Percentiles rank a stretch among this genome's conserved stretches.
These are phyloP conservation scores for Hippocampus guttulatus DNA, from an alignment of 2,113 vertebrate genomes.

Conservation along the genomic window DNA sequence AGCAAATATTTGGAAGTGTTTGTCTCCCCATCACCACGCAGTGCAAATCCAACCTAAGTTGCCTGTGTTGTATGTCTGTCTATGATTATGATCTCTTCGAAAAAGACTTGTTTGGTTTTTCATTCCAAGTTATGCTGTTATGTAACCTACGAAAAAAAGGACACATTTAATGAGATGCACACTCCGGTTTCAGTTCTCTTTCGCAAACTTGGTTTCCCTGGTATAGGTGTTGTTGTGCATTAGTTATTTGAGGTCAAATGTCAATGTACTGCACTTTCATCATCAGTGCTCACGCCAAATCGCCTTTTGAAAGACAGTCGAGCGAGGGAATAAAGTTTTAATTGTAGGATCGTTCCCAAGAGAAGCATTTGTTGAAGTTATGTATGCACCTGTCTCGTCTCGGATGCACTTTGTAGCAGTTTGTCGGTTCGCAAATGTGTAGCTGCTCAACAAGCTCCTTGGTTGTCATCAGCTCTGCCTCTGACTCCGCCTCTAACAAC, in stretches of 20 bases:
- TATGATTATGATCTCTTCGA: no score
- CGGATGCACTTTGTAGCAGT: constrained; percentile 27
- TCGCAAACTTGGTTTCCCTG: neutral
- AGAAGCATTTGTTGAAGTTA: neutral
- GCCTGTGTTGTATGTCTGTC: no score
- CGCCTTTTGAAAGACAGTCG: neutral
- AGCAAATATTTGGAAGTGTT: no score
- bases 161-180: neutral
- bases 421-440: constrained; percentile 38
- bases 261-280: neutral
- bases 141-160: neutral
- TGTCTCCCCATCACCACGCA: no score
- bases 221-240: neutral
- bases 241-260: neutral
- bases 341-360: neutral
- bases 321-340: neutral
- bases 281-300: neutral
- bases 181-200: neutral
- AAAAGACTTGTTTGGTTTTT: no score
- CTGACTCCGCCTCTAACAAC: constrained; percentile 49
- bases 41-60: neutral
- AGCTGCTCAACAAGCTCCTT: constrained; percentile 16
- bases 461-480: constrained; percentile 44
- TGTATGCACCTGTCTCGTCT: constrained; percentile 1
- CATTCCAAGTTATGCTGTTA: neutral